Base-by-base conservation (phyloP, 2,113 vertebrate genomes). In the Choloepus hoffmanni region DNA sequence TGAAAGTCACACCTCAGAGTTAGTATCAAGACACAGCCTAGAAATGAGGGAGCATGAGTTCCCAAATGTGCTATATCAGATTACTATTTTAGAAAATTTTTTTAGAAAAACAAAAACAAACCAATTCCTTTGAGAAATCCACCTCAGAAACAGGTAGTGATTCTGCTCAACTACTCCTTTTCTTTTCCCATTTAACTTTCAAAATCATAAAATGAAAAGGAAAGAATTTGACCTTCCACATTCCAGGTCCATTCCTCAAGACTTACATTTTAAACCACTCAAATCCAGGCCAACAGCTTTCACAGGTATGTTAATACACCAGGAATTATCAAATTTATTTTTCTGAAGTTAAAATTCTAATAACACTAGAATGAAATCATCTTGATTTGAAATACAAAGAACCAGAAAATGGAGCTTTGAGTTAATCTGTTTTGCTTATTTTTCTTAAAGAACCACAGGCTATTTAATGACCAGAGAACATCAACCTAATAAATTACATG, bases 221-320 rank as follows among this genome's bases (percentile, higher is more conserved):
- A 76, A 91, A 94, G 74, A 91, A 95, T 58, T 30, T 94, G 86
- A 95, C n/a, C 70, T 63, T 77, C 26, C 30, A 70, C 74, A 53
- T 89, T 96, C 63, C 40, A 78, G 63, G 62, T 74, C 78, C 79
- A 85, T 85, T 43, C 30, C 12, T 19, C 12, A 89, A 73, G 68
- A 90, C 68, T n/a, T 58, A 77, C 11, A 33, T 89, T 89, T 79
- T 76, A 85, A 91, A 72, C 62, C 21, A 10, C 19, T 74, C 62
- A 33, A 45, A 79, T 21, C 30, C 40, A 94, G 84, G 58, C 30
- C 65, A 63, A 55, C 50, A 21, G 23, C n/a, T 33, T 86, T 55
- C 63, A 40, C 7, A 4, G 30, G 30, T 72, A 78, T 48, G 73
- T 48, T 86, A 84, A 88, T 2, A 23, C 13, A 85, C 0, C 4